phyloP scores from a whole-genome alignment of 1,140 invertebrate species.

The Diachasmimorpha longicaudata region DNA sequence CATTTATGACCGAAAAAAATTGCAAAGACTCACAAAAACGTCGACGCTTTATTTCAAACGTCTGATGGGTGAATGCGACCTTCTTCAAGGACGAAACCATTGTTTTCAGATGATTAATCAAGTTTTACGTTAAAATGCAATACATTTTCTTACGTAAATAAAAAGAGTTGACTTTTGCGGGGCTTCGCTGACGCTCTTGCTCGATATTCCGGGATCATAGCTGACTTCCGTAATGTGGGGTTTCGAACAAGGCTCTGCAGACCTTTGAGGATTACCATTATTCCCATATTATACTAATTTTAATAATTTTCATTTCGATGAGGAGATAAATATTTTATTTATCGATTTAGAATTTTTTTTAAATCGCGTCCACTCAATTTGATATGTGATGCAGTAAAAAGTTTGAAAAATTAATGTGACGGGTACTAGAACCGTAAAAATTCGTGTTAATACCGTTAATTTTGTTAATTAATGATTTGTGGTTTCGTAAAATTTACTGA shows the following conservation, averaged over 20 bases:
- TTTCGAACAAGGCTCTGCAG: neutral
- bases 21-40: neutral
- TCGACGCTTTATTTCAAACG: neutral
- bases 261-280: neutral
- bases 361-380: too few relatives aligned
- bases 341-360: too few relatives aligned
- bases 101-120: slow-evolving; percentile 34
- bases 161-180: slow-evolving; percentile 26
- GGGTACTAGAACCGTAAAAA: too few relatives aligned
- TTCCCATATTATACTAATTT: neutral
- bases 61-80: neutral
- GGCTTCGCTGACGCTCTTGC: slow-evolving; percentile 35
- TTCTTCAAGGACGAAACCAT: neutral
- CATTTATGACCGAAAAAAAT: neutral
- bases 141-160: slow-evolving; percentile 41
- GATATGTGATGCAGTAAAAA: too few relatives aligned
- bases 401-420: too few relatives aligned
- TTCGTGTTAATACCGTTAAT: too few relatives aligned
- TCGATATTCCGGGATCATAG: neutral
- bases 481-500: too few relatives aligned
- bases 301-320: neutral
- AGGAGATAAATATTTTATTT: too few relatives aligned
- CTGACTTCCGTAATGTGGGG: neutral
- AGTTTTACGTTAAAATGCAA: slow-evolving; percentile 29
- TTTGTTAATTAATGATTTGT: too few relatives aligned